Base-by-base conservation (phyloP, 30 jellyfish, hydroid and myxozoan genomes). In the Catostylus mosaicus region DNA sequence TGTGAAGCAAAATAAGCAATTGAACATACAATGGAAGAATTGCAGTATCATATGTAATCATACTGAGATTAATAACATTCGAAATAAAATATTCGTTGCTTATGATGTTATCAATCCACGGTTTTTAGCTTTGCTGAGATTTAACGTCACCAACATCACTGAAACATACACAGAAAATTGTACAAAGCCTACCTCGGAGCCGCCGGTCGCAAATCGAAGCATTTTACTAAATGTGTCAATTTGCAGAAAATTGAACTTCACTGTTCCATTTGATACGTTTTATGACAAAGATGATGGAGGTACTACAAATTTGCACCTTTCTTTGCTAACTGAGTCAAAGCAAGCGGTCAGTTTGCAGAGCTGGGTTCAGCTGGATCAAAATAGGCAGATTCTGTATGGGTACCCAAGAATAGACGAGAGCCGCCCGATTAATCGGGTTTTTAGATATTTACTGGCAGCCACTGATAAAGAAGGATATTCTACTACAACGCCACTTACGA, bases 321-420 rank as follows among this genome's bases (percentile, higher is more conserved):
- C 85, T 30, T 38, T 92, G 60, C 70, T 92, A 18, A 80, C 90
- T 8, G 79, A 31, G 24, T 69, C 83, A 23, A 67, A 71, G 31
- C 78, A 86, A 14, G 86, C 92, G 22, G 37, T 92, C 2, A 75
- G 90, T 20, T 9, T 32, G 6, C 59, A 32, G 8, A 84, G 54
- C 46, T 92, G 98, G 98, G 82, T 92, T 12, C 88, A 69, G 54
- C 70, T 92, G 8, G 98, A 92, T 60, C 82, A 64, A 22, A 29
- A 37, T 24, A 87, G 57, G 51, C 98, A 80, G 54, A 37, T 64
- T 27, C 26, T 92, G 29, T 67, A 71, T 51, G 98, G 98, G 3
- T 87, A 84, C 35, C 97, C 98, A 35, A 48, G 96, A 74, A 24
- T 91, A 62, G 81, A 78, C 23, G 77, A 43, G 0, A 37, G 35